These are phyloP conservation scores for Apodemus sylvaticus DNA, from an alignment of 2,113 vertebrate species.

Conservation along the genomic window DNA sequence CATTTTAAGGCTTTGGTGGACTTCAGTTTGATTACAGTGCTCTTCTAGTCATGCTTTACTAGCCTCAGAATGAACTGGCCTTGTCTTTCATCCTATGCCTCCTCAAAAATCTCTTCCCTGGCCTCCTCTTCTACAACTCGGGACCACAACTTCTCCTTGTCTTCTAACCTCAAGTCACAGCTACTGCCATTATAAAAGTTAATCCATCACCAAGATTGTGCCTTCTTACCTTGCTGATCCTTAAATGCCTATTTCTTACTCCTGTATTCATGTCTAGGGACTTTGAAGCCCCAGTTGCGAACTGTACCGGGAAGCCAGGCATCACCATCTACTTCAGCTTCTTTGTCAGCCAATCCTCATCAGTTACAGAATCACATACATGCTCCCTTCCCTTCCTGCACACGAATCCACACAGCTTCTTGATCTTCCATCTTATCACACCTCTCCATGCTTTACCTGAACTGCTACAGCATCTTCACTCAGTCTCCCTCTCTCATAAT, in stretches of 20 bases:
- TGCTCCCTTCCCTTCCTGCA: background rate
- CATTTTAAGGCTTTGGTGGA: background rate
- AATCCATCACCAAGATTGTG: background rate
- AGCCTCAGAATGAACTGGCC: background rate
- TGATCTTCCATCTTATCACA: background rate
- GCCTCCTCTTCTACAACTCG: background rate
- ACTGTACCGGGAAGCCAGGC: too few species aligned
- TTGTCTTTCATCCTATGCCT: background rate
- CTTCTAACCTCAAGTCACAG: background rate
- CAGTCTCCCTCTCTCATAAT: background rate
- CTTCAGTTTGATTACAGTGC: too few species aligned
- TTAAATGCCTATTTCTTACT: background rate
- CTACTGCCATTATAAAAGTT: background rate
- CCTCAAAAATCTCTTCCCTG: background rate
- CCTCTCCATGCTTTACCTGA: background rate
- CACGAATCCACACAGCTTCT: background rate
- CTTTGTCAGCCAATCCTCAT: background rate
- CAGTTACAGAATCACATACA: too few species aligned
- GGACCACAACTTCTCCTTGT: background rate
- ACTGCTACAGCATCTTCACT: background rate
- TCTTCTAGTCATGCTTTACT: background rate
- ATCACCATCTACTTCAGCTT: background rate
- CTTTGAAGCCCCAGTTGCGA: background rate
- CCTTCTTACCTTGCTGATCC: background rate
- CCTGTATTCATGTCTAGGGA: background rate